A percentile compares a stretch with the other conserved stretches of the same genome.
Conservation (phyloP, 2,113 vertebrate species). For the Pygoscelis antarcticus region DNA sequence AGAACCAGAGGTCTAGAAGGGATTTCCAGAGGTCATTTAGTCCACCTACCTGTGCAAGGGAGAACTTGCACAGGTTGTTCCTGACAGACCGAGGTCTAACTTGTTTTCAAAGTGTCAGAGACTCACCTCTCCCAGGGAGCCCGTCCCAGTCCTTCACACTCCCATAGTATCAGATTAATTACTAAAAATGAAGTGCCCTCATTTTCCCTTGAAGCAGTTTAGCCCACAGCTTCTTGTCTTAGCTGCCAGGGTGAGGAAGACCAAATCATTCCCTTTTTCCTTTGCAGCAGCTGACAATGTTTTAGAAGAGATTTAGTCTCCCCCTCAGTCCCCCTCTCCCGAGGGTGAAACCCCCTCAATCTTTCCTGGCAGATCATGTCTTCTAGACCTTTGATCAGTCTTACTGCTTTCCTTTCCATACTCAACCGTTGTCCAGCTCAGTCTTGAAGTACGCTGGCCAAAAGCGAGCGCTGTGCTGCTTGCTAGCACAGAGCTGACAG, state of each 20-base stretch:
- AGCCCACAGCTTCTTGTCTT: neutral
- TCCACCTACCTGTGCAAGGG: neutral
- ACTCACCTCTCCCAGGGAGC: neutral
- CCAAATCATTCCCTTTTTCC: neutral
- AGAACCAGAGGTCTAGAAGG: neutral
- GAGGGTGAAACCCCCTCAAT: neutral
- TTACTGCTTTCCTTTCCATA: neutral
- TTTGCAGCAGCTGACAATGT: neutral
- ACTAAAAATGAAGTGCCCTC: neutral
- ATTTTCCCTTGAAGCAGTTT: neutral
- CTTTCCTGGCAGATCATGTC: neutral
- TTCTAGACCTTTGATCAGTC: neutral
- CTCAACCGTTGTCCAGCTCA: neutral
- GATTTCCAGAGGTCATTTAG: neutral
- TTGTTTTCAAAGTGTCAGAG: neutral
- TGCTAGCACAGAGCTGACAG: neutral
- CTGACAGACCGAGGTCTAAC: neutral
- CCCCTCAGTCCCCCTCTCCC: neutral
- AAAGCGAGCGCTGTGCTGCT: accelerated
- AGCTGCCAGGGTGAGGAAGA: neutral
- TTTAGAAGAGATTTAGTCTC: neutral
- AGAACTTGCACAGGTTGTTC: neutral
- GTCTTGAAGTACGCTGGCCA: neutral
- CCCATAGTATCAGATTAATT: neutral
- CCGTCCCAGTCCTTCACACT: neutral